Evolutionary conservation across 2,888 invertebrate genomes (phyloP).

Genomic region (Hedychridium roseum): DNA sequence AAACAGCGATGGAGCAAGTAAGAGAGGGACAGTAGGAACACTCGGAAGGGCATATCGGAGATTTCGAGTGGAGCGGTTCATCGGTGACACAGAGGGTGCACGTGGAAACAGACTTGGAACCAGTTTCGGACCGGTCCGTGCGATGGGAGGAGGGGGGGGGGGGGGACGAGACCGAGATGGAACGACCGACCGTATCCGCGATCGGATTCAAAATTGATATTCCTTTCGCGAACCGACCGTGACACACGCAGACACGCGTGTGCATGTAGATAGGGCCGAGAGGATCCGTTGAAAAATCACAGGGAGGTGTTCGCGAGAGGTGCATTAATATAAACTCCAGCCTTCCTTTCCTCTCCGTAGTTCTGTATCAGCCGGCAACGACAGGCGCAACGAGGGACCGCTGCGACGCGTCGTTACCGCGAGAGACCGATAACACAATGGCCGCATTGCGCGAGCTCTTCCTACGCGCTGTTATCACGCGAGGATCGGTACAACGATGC

Average conservation of each 20-base stretch:
- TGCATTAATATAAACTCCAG: conserved; percentile 24
- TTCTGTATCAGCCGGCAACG: conserved; percentile 19
- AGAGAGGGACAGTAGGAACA: too few relatives aligned
- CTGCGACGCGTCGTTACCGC: conserved; percentile 42
- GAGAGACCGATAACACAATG: conserved; percentile 42
- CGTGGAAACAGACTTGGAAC: conserved; percentile 35
- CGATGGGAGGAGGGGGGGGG: background rate
- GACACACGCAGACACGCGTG: background rate
- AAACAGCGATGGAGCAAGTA: too few relatives aligned
- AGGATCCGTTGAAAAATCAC: conserved; percentile 30
- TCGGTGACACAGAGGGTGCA: conserved; percentile 24
- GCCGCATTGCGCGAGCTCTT: conserved; percentile 35
- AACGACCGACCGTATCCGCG: conserved; percentile 44
- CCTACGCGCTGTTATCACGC: conserved; percentile 38
- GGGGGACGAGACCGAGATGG: conserved; percentile 36
- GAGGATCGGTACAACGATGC: conserved; percentile 35
- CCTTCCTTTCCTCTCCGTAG: background rate
- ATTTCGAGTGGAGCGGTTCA: too few relatives aligned
- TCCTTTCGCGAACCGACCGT: conserved; percentile 40
- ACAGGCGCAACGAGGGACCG: conserved; percentile 35
- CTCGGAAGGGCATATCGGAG: too few relatives aligned
- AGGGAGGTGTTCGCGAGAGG: conserved; percentile 25
- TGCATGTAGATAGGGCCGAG: background rate
- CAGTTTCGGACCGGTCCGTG: conserved; percentile 45
- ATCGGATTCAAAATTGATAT: conserved; percentile 55